Base-by-base conservation (phyloP, 2,113 vertebrate genomes). In the Genyomyrus donnyi region DNA sequence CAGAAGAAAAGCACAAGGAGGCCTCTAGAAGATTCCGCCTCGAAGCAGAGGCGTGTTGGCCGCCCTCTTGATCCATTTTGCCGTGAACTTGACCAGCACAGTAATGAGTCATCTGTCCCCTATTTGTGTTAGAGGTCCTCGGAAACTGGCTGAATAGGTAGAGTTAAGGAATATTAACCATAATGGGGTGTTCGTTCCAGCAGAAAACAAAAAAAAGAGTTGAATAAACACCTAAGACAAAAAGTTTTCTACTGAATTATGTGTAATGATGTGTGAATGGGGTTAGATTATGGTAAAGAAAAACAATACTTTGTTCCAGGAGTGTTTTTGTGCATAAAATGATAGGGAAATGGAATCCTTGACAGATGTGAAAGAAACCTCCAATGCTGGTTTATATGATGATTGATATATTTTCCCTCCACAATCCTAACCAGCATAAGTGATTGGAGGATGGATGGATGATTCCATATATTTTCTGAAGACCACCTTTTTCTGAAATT, bases 31-130 rank as follows among this genome's bases (percentile, higher is more conserved):
- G 10, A 19, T 31, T 45, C 9, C 8, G 46, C 48, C 15, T 1
- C 17, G 7, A 77, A 77, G 10, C 27, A 50, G 88, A 48, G 10
- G 48, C 48, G 7, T 42, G 48, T 39, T 83, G 48, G 31, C 48
- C 21, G 48, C 15, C 45, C 19, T 21, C 49, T 89, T 11, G 15
- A 17, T 89, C 49, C 24, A 49, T 53, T 80, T 89, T 45, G 46
- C 88, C 88, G 39, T 89, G 88, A 89, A 89, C 70, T 80, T 80
- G 31, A 83, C 88, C 70, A 53, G 45, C n/a, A 83, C 88, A 21
- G 70, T 42, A 74, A 89, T 89, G 88, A 89, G 45, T 80, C 66
- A 89, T 89, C 70, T 83, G 24, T 83, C 27, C 48, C 24, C 24
- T 31, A 19, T 74, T 42, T 53, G 31, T 49, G 27, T 2, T 19